Percentiles rank a stretch among this genome's conserved stretches.
phyloP scores from a whole-genome alignment of 2,797 vertebrate species.

The Premnoplex brunnescens region DNA sequence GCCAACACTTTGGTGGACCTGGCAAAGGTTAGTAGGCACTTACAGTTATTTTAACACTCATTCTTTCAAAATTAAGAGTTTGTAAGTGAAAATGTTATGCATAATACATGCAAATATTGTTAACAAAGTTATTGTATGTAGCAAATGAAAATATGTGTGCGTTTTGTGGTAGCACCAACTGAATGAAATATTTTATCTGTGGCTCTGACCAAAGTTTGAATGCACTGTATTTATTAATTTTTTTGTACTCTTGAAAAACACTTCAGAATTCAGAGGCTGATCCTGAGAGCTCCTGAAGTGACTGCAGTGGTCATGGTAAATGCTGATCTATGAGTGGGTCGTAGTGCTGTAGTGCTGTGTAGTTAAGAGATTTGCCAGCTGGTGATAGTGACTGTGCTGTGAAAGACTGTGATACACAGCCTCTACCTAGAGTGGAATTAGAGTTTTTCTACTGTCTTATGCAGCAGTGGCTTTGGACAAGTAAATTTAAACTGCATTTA shows the following conservation, averaged over 20 bases:
- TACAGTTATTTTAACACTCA: background rate
- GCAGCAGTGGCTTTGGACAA: background rate
- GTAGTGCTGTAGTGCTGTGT: background rate
- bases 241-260: background rate
- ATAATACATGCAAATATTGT: background rate
- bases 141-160: background rate
- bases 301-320: background rate
- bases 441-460: background rate
- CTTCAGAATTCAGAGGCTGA: background rate
- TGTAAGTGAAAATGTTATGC: background rate
- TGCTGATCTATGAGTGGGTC: background rate
- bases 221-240: background rate
- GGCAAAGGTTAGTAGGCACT: slow-evolving; percentile 90
- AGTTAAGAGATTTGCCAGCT: background rate
- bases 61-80: background rate
- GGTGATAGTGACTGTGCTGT: background rate
- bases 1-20: slow-evolving; percentile 99
- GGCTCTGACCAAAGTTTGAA: background rate
- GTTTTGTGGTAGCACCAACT: background rate
- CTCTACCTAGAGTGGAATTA: background rate
- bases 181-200: background rate
- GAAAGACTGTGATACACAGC: background rate
- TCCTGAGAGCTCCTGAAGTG: background rate
- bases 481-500: background rate
- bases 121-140: background rate